Evolutionary conservation across 1,140 invertebrate genomes (phyloP), one percentile per base, ranked within the genome.

Genomic region (Pseudachorutes palmiensis): DNA sequence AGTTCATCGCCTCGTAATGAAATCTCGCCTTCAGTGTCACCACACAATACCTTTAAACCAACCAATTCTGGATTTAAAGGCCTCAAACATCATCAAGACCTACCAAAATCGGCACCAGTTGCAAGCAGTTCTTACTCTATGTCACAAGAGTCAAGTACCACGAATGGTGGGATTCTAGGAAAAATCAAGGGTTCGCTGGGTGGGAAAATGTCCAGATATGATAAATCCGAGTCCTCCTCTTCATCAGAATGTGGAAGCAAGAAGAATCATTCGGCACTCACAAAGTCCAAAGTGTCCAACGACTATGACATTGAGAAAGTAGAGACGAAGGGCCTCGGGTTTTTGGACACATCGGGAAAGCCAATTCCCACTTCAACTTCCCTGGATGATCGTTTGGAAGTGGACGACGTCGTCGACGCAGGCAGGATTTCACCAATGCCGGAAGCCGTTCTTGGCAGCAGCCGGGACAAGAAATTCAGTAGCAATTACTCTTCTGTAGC

Each of bases 81-180:
- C 2, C 30, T 60, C 2, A 60, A 60, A 24, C 58, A 29, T 16
- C 26, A 60, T 14, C 58, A 60, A 60, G 58, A 60, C 24, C 29
- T 60, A 14, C 58, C 58, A 31, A 60, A 60, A 30, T 30, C 30
- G 14, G 26, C 58, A 29, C 2, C 22, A 29, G 30, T 16, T 5
- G 58, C 9, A 60, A 16, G 12, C 5, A 57, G 5, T n/a, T 57
- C 51, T 14, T 57, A 57, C 24, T 12, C 3, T n/a, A 26, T 9
- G 51, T 57, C 51, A 9, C 14, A 5, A n/a, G 14, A 24, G 24
- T 14, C 51, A 57, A 24, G 51, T 22, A n/a, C n/a, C n/a, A n/a
- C n/a, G n/a, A n/a, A 57, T n/a, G 26, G 51, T 57, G 14, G 14
- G 12, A 29, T 29, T 14, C 22, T 60, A 29, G 58, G 29, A 12